These are phyloP conservation scores for Gymnosoma rotundatum DNA, from an alignment of 2,888 invertebrate genomes.

Conservation along the genomic window DNA sequence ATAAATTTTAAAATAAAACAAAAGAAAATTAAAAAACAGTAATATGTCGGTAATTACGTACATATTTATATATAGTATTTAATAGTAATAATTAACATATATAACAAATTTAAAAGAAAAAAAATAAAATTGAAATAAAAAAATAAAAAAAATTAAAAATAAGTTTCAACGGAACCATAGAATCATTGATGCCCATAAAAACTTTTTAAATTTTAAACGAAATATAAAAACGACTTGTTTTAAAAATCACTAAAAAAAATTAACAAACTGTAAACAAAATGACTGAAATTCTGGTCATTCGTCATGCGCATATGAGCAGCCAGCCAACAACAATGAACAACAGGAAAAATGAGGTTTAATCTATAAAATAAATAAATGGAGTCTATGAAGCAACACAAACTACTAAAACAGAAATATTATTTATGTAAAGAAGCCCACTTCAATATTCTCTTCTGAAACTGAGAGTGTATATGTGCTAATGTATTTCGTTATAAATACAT, in stretches of 20 bases:
- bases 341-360: constrained; percentile 1
- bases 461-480: neutral
- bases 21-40: constrained; percentile 24
- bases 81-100: constrained; percentile 28
- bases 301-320: constrained; percentile 80
- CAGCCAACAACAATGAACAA: constrained; percentile 61
- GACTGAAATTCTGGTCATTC: constrained; percentile 81
- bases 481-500: no score
- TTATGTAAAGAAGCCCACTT: neutral
- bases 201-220: constrained; percentile 28
- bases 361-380: constrained; percentile 48
- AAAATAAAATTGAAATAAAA: constrained; percentile 13
- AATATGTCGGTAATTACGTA: no score
- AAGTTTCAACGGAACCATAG: constrained; percentile 18
- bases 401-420: neutral
- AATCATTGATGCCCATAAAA: constrained; percentile 52
- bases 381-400: constrained; percentile 12
- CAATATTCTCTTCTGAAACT: neutral
- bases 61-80: neutral
- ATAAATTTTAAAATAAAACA: constrained; percentile 38
- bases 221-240: constrained; percentile 6
- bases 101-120: constrained; percentile 1
- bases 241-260: neutral
- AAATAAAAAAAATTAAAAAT: constrained; percentile 17
- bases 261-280: constrained; percentile 72